phyloP scores from a whole-genome alignment of 1,140 invertebrate genomes.

The Tribolium castaneum region DNA sequence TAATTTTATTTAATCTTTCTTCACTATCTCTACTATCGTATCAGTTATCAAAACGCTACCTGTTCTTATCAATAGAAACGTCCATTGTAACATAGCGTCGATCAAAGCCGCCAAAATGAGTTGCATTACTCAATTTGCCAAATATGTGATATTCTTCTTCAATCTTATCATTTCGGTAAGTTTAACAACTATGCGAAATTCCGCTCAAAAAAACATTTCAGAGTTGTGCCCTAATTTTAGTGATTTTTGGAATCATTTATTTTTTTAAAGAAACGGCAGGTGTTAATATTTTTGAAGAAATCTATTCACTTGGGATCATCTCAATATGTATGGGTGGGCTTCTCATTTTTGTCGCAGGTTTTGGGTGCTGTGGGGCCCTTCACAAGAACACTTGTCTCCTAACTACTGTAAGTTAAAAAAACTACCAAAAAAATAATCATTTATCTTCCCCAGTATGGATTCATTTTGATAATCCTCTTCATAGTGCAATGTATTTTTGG shows the following conservation, averaged over 20 bases:
- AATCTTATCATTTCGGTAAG: constrained; percentile 15
- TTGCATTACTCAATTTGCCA: constrained; percentile 2
- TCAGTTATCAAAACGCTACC: background rate
- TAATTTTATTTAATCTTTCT: too few species aligned
- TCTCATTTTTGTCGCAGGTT: background rate
- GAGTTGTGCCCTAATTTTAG: constrained; percentile 7
- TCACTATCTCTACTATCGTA: background rate
- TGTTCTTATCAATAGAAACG: background rate
- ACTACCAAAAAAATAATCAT: background rate
- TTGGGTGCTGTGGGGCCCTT: constrained; percentile 9
- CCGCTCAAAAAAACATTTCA: background rate
- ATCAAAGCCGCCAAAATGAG: background rate
- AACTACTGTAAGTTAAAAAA: background rate
- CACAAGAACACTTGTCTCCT: background rate
- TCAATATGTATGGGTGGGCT: background rate
- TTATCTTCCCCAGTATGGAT: background rate
- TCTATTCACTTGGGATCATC: background rate
- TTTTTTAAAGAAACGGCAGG: background rate
- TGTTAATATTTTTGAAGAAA: background rate
- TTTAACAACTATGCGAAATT: background rate
- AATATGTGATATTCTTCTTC: constrained; percentile 12
- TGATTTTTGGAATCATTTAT: background rate
- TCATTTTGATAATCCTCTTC: background rate
- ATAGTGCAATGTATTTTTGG: background rate
- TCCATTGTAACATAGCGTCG: background rate